Conservation (phyloP, 2,113 vertebrate species). For the Athene noctua region DNA sequence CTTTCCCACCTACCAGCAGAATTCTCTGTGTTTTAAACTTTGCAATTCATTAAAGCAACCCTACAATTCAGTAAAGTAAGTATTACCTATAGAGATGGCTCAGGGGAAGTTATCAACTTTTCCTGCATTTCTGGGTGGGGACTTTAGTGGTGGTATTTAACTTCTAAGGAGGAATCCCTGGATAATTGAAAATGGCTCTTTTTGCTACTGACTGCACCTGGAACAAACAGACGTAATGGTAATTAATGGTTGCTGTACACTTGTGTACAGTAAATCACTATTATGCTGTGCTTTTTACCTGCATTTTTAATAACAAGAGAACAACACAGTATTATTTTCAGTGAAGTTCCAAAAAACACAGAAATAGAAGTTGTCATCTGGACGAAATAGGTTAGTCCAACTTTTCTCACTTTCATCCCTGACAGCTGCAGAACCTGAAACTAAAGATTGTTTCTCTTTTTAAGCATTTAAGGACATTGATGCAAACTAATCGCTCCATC, state of each 20-base stretch:
- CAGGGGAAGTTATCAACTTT: neutral
- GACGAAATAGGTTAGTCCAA: neutral
- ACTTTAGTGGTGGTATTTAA: neutral
- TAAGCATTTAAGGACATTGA: neutral
- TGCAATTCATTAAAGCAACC: neutral
- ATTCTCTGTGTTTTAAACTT: neutral
- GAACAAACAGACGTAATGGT: neutral
- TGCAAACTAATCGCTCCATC: neutral
- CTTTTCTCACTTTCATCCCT: neutral
- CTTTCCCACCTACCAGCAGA: neutral
- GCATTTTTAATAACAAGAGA: neutral
- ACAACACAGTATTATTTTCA: neutral
- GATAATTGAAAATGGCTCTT: neutral
- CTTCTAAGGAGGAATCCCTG: neutral
- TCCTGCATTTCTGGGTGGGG: neutral
- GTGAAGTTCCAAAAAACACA: neutral
- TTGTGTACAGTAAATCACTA: neutral
- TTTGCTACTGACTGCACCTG: neutral
- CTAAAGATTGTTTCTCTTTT: constrained; percentile 3
- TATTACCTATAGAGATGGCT: neutral
- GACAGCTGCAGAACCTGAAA: neutral
- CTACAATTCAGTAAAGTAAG: neutral
- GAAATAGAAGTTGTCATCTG: neutral
- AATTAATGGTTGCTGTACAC: neutral
- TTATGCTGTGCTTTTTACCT: neutral